phyloP scores from a whole-genome alignment of 2,797 vertebrate species.

The Enoplosus armatus region DNA sequence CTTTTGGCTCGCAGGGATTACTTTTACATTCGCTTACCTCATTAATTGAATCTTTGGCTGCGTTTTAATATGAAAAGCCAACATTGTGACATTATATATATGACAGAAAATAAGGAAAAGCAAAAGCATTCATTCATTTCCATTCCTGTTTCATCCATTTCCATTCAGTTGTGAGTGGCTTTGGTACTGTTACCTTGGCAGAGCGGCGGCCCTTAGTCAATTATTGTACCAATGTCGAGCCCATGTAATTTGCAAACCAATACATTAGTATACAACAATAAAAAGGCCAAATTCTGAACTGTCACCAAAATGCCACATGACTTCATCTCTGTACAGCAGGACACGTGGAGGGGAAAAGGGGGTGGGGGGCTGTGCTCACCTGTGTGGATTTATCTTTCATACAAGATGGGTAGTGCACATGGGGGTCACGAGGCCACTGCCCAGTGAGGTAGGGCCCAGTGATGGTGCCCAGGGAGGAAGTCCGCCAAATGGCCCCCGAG shows the following conservation, averaged over 20 bases:
- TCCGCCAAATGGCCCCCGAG: constrained; percentile 88
- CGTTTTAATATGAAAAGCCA: too few species aligned
- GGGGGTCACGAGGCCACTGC: constrained; percentile 93
- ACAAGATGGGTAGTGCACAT: constrained; percentile 89
- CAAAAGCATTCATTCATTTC: too few species aligned
- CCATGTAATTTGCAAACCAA: not conserved
- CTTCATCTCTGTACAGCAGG: not conserved
- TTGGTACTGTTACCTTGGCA: not conserved
- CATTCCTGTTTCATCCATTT: not conserved
- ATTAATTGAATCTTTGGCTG: too few species aligned
- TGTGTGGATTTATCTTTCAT: constrained; percentile 96
- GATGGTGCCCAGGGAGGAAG: constrained; percentile 92
- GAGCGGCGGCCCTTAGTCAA: not conserved
- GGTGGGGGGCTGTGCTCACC: constrained; percentile 80
- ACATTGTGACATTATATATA: too few species aligned
- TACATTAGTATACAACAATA: too few species aligned
- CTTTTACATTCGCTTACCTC: too few species aligned
- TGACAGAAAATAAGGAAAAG: too few species aligned
- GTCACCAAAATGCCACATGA: not conserved
- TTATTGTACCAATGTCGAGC: not conserved
- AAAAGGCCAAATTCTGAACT: not conserved
- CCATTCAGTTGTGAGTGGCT: too few species aligned
- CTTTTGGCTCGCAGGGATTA: too few species aligned
- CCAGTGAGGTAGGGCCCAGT: constrained; percentile 94
- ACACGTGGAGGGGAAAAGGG: not conserved